phyloP scores from a whole-genome alignment of 1,140 invertebrate genomes.

The Drusus annulatus region DNA sequence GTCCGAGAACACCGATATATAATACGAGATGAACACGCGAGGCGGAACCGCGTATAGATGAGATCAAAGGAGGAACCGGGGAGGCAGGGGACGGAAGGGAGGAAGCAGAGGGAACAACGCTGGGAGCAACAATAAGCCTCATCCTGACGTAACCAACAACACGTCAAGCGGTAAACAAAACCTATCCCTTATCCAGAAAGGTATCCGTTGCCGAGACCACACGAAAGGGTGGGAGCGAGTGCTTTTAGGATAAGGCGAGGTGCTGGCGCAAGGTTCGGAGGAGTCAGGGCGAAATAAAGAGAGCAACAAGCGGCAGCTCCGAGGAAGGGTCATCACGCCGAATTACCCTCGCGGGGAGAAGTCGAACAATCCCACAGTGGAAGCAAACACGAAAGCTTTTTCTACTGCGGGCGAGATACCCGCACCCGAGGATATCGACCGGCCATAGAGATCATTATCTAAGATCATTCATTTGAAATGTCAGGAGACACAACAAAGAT shows the following conservation, averaged over 20 bases:
- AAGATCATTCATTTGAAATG: slow-evolving; percentile 14
- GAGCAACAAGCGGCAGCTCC: slow-evolving; percentile 15
- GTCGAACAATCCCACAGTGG: slow-evolving; percentile 10
- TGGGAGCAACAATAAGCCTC: slow-evolving; percentile 33
- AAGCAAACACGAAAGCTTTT: neutral
- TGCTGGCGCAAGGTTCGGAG: neutral
- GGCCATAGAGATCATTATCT: slow-evolving; percentile 5
- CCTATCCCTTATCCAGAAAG: neutral
- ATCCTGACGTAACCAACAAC: neutral
- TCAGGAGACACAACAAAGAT: neutral
- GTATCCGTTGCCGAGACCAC: neutral
- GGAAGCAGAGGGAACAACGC: slow-evolving; percentile 22
- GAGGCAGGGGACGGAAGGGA: neutral
- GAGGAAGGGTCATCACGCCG: slow-evolving; percentile 34
- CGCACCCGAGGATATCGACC: neutral
- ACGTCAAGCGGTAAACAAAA: neutral
- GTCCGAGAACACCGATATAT: slow-evolving; percentile 37
- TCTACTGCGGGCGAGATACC: neutral
- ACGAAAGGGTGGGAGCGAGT: neutral
- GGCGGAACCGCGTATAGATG: slow-evolving; percentile 21
- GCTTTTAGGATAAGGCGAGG: neutral
- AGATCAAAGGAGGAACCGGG: slow-evolving; percentile 30
- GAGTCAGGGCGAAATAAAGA: slow-evolving; percentile 16
- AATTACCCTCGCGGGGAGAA: slow-evolving; percentile 14
- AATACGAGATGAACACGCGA: slow-evolving; percentile 44